Evolutionary conservation across 2,888 invertebrate genomes (phyloP).

Genomic region (Rhaphigaster nebulosa): DNA sequence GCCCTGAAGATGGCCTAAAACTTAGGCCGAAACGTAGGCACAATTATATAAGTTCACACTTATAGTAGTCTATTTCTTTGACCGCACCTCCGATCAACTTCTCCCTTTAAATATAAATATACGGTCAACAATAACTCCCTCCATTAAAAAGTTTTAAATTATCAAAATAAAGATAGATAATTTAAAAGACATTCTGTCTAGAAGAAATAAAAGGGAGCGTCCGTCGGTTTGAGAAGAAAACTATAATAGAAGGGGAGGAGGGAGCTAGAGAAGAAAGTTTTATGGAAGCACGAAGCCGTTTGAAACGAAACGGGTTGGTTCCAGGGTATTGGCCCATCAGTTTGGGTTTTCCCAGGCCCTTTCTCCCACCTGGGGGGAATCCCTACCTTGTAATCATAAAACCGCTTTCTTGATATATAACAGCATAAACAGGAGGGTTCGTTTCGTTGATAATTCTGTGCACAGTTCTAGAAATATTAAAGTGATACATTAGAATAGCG

Average conservation of each 20-base stretch:
- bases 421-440: not conserved
- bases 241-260: not conserved
- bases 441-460: not conserved
- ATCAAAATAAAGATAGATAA: not conserved
- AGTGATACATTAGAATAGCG: not conserved
- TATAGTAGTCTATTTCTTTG: too few relatives aligned
- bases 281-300: constrained; percentile 20
- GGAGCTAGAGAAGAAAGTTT: constrained; percentile 36
- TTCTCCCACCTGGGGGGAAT: constrained; percentile 54
- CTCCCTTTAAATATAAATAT: too few relatives aligned
- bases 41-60: too few relatives aligned
- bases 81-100: too few relatives aligned
- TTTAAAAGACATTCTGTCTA: not conserved
- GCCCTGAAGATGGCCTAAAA: too few relatives aligned
- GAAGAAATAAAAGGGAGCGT: not conserved
- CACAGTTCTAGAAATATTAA: not conserved
- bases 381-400: constrained; percentile 38
- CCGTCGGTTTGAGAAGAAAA: not conserved
- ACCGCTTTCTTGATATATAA: constrained; percentile 22
- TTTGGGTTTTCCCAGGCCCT: constrained; percentile 54
- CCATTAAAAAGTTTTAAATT: too few relatives aligned
- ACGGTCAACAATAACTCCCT: too few relatives aligned
- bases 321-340: constrained; percentile 49
- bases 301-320: constrained; percentile 48
- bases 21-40: too few relatives aligned